Base-by-base conservation (phyloP, 2,888 invertebrate genomes). In the Adineta ricciae region DNA sequence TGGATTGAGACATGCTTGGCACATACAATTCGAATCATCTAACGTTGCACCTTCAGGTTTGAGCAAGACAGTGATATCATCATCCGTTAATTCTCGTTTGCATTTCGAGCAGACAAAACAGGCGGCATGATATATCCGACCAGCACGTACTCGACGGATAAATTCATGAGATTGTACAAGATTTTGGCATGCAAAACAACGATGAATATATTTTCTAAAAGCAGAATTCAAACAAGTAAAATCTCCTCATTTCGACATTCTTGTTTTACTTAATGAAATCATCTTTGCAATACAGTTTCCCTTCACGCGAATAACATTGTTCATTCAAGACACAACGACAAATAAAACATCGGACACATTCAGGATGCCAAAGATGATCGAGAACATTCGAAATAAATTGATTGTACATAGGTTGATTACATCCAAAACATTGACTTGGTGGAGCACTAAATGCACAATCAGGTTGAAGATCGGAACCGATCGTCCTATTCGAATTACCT, bases 351-450 rank as follows among this genome's bases (percentile, higher is more conserved):
- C 96, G 94, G 87, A 98, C 97, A 92, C 99, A 99, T 88, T 95
- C 94, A 87, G 96, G 94, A 92, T 99, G 99, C 96, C 97, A 98
- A 89, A 96, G 94, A 89, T 97, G 93, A 92, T 98, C 98, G 92
- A 97, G 93, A 90, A 98, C 97, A 92, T 96, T 96, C 90, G 97
- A 93, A 89, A 98, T 93, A 93, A 96, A 99, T 93, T 97, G 95
- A 93, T 99, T 98, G 93, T 96, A 93, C 92, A 99, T 99, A 89
- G 97, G 96, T 92, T 96, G 95, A 91, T 96, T 96, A 93, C 99
- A 99, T 92, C 96, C 97, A 91, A 97, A 97, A 93, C 98, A 99
- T 78, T 24, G 78, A 41, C 78, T 78, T 8, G 41, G 8, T 41
- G 78, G 78, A 9, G 41, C 19, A 78, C 41, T 78, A 21, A n/a